Evolutionary conservation across 2,888 invertebrate species (phyloP), one percentile per base, ranked within the genome.

Genomic region (Euclidia mi): DNA sequence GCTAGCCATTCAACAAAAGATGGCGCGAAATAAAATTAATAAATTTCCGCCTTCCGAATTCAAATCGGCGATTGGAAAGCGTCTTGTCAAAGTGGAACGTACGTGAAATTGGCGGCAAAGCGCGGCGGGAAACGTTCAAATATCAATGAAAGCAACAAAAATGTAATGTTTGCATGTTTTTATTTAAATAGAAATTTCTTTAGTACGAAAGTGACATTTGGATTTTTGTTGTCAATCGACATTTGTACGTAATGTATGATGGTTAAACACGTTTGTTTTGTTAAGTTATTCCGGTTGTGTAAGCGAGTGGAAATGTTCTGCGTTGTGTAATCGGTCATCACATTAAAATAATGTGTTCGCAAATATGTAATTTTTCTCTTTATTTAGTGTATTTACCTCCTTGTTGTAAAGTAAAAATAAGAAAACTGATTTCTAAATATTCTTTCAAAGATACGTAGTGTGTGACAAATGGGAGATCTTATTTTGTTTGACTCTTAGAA

Each of bases 31-130:
- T 55, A 43, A 14, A 48, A 55, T 71, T 28, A 14, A 53, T 32
- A 56, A n/a, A 52, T 57, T 56, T 65, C 61, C 32, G 3, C 42
- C 35, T 59, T 59, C 32, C 41, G 55, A 59, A 71, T 74, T 67
- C 51, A 57, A 69, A 72, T 76, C 72, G 50, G 64, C 61, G 43
- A 78, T 84, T 84, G 77, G 83, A 84, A 84, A 84, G 85, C 73
- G 78, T 31, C 55, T 42, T 28, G 47, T 12, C 57, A 51, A 81
- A 79, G 76, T 81, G 55, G 81, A 70, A 37, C 85, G 81, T 71
- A 81, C 84, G 81, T 75, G 78, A 76, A 72, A 61, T 78, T 56
- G 65, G 53, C 49, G 71, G 28, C 11, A 47, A 15, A 25, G 58
- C 51, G 3, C 43, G 34, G 35, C 65, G 66, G 56, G 75, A 75